Evolutionary conservation across 2,113 vertebrate genomes (phyloP), one percentile per base, ranked within the genome.

Genomic region (Hyaena hyaena): DNA sequence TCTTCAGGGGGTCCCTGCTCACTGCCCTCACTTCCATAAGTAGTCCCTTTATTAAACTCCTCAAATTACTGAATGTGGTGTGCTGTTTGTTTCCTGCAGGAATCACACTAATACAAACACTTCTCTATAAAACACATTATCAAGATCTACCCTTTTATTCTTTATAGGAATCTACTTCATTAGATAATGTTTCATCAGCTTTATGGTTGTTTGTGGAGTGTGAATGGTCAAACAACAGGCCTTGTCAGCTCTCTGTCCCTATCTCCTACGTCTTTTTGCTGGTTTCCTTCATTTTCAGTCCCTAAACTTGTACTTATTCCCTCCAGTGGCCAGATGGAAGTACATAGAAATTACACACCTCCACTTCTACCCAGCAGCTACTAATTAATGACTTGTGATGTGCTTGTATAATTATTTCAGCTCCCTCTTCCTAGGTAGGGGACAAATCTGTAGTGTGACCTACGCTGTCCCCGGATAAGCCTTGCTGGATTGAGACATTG

Each of bases 51-150:
- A 53, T 84, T 85, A 58, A 96, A 16, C 45, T 65, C 68, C 33
- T 88, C 23, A 63, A 31, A 63, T 68, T 45, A 39, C 50, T 33
- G 90, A 80, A 26, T 6, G 48, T 63, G 26, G 16, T 48, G 15
- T 24, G 53, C 55, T 71, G 53, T 77, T 92, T 93, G 73, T 92
- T 94, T 88, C 85, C 88, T 81, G 83, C 9, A 55, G 48, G n/a
- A 39, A 21, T 23, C 15, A 77, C 26, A 6, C 21, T 81, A 16
- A 82, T 28, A 45, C 77, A 95, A 66, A 79, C 4, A 58, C 23
- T 88, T 61, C 14, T 45, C 91, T 94, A 55, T 73, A 43, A 90
- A 82, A 94, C 61, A 45, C 45, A 85, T 55, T 43, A 88, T 35
- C 69, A 86, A 81, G 65, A 10, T 68, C 76, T 85, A 43, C 5